Evolutionary conservation across 2,797 vertebrate genomes (phyloP).

Genomic region (Halcyon badia): DNA sequence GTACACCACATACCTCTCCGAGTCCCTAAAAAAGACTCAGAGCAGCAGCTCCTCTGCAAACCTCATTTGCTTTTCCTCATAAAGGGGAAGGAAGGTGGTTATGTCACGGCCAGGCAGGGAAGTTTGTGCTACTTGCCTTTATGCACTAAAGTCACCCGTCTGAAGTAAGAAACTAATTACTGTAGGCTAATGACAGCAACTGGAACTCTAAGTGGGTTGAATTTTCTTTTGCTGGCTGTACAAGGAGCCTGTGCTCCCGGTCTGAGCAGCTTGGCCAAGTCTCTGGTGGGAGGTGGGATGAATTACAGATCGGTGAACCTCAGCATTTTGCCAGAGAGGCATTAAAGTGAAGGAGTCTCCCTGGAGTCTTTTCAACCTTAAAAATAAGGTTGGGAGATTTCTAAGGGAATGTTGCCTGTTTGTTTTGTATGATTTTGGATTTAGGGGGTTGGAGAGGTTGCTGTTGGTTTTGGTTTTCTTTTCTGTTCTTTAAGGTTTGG

Average conservation of each 20-base stretch:
- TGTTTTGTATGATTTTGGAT: not conserved
- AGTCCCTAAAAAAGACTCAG: not conserved
- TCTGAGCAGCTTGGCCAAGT: not conserved
- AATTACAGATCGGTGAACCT: not conserved
- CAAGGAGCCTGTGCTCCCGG: not conserved
- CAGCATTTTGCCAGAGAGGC: not conserved
- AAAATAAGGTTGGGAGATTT: not conserved
- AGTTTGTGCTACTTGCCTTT: not conserved
- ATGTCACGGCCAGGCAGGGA: not conserved
- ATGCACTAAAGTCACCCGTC: rapidly evolving
- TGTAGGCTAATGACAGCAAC: not conserved
- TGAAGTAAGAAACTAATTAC: not conserved
- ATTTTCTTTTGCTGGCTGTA: not conserved
- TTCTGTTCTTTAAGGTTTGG: not conserved
- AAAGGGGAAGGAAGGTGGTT: not conserved
- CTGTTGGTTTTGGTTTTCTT: not conserved
- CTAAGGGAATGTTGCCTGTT: not conserved
- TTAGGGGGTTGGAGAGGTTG: not conserved
- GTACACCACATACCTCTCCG: not conserved
- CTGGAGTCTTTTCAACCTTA: not conserved
- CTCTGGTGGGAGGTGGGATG: not conserved
- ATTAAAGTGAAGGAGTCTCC: not conserved
- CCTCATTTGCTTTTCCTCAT: not conserved
- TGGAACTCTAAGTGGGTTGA: not conserved
- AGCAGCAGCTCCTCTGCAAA: not conserved